These are phyloP conservation scores for Abscondita cerata DNA, from an alignment of 2,888 invertebrate genomes.

Conservation along the genomic window DNA sequence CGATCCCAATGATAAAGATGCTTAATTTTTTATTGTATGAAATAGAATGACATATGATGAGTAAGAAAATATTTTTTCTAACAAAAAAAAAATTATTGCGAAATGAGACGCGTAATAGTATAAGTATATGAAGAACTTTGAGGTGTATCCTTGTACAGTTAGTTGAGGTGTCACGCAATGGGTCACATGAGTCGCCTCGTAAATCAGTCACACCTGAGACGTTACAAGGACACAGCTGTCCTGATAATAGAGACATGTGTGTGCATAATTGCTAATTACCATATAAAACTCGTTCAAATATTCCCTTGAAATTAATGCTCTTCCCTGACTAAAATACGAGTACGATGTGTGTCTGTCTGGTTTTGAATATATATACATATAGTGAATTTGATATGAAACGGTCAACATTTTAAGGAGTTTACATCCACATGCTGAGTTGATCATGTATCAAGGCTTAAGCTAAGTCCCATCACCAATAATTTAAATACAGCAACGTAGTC, in stretches of 20 bases:
- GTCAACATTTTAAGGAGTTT: constrained; percentile 43
- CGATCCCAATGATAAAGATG: constrained; percentile 7
- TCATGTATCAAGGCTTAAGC: constrained; percentile 46
- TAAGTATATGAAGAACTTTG: constrained; percentile 26
- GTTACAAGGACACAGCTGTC: constrained; percentile 52
- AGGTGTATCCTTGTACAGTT: constrained; percentile 38
- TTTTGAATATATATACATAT: constrained; percentile 42
- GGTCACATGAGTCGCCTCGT: constrained; percentile 49
- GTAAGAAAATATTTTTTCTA: too few relatives aligned
- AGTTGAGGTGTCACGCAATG: constrained; percentile 48
- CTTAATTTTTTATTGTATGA: constrained; percentile 3
- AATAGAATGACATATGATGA: background rate
- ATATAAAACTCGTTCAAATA: constrained; percentile 43
- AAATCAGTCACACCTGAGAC: constrained; percentile 58
- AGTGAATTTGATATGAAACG: constrained; percentile 35
- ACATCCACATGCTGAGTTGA: constrained; percentile 40
- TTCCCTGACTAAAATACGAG: constrained; percentile 27
- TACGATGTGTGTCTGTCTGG: constrained; percentile 33
- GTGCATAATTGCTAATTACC: constrained; percentile 55
- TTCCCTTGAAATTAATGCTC: constrained; percentile 30
- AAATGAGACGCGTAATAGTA: background rate
- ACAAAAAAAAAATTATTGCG: too few relatives aligned
- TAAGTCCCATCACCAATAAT: constrained; percentile 43
- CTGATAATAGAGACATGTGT: constrained; percentile 57
- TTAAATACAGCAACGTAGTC: constrained; percentile 44